Evolutionary conservation across 92 coral and sea anemone species (phyloP).

Genomic region (Paramuricea clavata): DNA sequence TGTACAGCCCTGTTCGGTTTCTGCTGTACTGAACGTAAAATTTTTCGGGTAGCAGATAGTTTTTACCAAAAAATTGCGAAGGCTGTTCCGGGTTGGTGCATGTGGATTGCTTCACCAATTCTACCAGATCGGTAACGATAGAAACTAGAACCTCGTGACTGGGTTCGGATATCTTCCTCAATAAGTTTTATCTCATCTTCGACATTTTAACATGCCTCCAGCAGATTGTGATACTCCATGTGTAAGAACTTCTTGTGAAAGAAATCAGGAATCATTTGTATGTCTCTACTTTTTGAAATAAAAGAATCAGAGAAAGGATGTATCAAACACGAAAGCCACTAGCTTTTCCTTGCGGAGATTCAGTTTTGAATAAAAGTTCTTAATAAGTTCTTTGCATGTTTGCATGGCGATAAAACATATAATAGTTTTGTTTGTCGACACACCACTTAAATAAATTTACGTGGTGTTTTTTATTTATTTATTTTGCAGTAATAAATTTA

Average conservation of each 20-base stretch:
- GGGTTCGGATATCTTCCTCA: slow-evolving; percentile 53
- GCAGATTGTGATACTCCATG: slow-evolving; percentile 64
- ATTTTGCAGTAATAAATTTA: no score
- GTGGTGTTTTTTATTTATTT: no score
- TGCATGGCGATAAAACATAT: no score
- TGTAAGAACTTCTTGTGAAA: slow-evolving; percentile 68
- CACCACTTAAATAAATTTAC: no score
- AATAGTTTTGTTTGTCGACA: no score
- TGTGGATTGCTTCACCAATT: slow-evolving; percentile 71
- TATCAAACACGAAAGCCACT: slow-evolving; percentile 62
- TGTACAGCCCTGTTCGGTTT: slow-evolving; percentile 55
- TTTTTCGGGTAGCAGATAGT: slow-evolving; percentile 71
- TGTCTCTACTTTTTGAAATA: slow-evolving; percentile 65
- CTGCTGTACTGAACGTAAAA: slow-evolving; percentile 42
- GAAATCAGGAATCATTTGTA: slow-evolving; percentile 63
- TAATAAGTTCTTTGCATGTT: no score
- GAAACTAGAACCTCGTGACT: slow-evolving; percentile 68
- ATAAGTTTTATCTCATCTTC: slow-evolving; percentile 48
- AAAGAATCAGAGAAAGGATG: slow-evolving; percentile 69
- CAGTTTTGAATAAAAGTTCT: slow-evolving; percentile 41
- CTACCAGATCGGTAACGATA: slow-evolving; percentile 79
- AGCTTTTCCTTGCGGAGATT: slow-evolving; percentile 69
- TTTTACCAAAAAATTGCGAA: slow-evolving; percentile 67
- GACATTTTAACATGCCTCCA: slow-evolving; percentile 60
- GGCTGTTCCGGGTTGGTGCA: slow-evolving; percentile 77